A percentile compares a stretch with the other conserved stretches of the same genome.
Evolutionary conservation across 2,113 vertebrate genomes (phyloP).

Genomic region (Chiloscyllium plagiosum): DNA sequence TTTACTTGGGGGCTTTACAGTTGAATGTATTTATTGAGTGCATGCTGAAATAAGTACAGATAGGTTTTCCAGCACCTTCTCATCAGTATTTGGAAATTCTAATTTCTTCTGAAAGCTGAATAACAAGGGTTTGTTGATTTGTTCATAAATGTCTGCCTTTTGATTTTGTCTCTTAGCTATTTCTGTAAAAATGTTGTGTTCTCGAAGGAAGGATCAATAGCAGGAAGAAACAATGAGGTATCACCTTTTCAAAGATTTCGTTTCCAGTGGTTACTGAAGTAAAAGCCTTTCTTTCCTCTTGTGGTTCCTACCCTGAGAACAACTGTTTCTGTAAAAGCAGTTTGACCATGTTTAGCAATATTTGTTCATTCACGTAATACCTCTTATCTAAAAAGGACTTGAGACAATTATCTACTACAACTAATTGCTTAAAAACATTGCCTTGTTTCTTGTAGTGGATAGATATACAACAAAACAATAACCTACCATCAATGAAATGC

Average conservation of each 20-base stretch:
- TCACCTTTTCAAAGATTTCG: background rate
- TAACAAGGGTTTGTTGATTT: background rate
- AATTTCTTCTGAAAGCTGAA: background rate
- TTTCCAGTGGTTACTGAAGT: background rate
- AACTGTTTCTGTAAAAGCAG: background rate
- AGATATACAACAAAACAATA: background rate
- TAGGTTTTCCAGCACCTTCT: background rate
- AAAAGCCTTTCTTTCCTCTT: background rate
- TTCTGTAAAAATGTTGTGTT: background rate
- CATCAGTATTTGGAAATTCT: background rate
- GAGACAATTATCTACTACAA: background rate
- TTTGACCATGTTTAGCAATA: background rate
- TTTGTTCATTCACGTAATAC: background rate
- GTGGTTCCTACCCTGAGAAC: background rate
- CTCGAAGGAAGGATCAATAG: background rate
- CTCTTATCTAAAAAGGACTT: background rate
- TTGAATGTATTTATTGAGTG: background rate
- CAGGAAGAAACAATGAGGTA: background rate
- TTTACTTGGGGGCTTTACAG: background rate
- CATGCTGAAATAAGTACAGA: background rate
- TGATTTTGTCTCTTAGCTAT: background rate
- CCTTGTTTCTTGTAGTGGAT: background rate
- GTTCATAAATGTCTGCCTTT: background rate
- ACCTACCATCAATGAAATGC: background rate
- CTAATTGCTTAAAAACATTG: background rate